phyloP scores from a whole-genome alignment of 2,113 vertebrate genomes.

The Globicephala melas region DNA sequence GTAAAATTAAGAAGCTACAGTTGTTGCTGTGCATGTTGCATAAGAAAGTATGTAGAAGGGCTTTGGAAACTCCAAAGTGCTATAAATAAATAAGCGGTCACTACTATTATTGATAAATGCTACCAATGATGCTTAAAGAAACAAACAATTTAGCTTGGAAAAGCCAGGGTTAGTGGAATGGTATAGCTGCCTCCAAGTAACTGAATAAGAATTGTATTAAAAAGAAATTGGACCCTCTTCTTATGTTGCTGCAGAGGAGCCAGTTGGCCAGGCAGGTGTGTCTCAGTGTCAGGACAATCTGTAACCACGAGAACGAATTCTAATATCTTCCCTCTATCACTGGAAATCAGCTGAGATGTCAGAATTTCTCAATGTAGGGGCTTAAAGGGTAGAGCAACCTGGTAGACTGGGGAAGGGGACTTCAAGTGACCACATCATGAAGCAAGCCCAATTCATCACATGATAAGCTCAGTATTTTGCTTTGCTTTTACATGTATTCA shows the following conservation, averaged over 20 bases:
- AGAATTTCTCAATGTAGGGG: background rate
- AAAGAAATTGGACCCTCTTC: background rate
- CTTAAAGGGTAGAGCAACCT: background rate
- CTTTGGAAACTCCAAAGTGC: background rate
- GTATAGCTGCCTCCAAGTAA: background rate
- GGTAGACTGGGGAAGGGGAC: fast-evolving
- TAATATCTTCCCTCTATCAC: background rate
- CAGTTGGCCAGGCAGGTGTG: background rate
- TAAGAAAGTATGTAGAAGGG: background rate
- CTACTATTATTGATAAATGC: background rate
- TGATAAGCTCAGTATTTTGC: background rate
- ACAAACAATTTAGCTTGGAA: background rate
- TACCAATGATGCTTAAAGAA: background rate
- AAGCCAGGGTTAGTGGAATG: background rate
- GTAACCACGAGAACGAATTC: background rate
- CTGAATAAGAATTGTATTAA: background rate
- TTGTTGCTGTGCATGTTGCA: background rate
- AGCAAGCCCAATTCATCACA: background rate
- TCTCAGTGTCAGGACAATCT: background rate
- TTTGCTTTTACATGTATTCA: background rate
- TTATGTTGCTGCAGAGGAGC: background rate
- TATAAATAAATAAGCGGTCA: background rate
- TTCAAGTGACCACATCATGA: background rate
- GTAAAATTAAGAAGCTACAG: background rate
- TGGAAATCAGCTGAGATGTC: background rate